Evolutionary conservation across 2,888 invertebrate genomes (phyloP), one percentile per base, ranked within the genome.

Genomic region (Ophraella communa): DNA sequence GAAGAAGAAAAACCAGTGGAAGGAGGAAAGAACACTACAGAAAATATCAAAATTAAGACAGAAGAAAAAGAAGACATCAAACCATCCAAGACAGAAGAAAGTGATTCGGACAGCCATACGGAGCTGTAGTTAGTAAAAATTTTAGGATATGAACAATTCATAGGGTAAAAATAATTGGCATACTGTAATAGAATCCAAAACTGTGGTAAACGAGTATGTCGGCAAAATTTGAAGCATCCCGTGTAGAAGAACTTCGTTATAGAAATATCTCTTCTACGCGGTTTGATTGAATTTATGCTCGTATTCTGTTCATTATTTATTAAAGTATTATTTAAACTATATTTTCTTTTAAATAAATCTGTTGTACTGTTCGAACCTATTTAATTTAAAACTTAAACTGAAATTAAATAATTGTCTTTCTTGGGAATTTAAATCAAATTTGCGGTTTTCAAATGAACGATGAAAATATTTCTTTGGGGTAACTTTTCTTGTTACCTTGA

Each of bases 41-140:
- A 21, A 21, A 21, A 45, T 8, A 55, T 45, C n/a, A 42, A 45
- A 27, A 42, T 64, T 5, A 21, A 55, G 4, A 47, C 35, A 7
- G 56, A 63, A 20, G 52, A 62, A 27, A 64, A 63, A 20, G 69
- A 67, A 17, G 62, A 66, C 45, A 66, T 70, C 11, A 63, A 76
- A 64, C 53, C 76, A 10, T 67, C 71, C 27, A 64, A 74, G 67
- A 63, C 72, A 18, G 71, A 76, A 44, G 71, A 71, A 45, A 55
- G 62, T 65, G 69, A 62, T 27, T 65, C 73, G 51, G 77, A 78
- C 58, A 68, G 69, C 58, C 74, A 78, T 74, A 65, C 74, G 58
- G 78, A 79, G 71, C 72, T 80, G 67, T 79, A 80, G 74, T 69
- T 73, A 67, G 68, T 61, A 39, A 62, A 61, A 53, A 51, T 49